A percentile compares a stretch with the other conserved stretches of the same genome.
Evolutionary conservation across 2,113 vertebrate genomes (phyloP).

Genomic region (Rhabdomys dilectus): DNA sequence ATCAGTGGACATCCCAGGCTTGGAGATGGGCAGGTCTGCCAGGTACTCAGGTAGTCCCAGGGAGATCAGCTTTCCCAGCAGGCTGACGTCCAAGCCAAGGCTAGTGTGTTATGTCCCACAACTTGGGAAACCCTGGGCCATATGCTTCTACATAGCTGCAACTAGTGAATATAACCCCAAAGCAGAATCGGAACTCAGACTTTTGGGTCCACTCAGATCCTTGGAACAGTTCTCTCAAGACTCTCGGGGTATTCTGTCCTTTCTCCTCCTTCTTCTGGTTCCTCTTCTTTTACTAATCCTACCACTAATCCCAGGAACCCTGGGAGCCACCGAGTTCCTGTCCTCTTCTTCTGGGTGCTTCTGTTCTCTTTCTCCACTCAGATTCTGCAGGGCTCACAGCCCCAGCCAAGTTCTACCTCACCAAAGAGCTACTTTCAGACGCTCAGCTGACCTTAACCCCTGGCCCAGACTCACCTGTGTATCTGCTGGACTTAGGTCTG

Average conservation of each 20-base stretch:
- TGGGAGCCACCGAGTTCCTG: not conserved
- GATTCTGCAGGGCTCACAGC: not conserved
- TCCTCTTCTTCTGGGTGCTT: not conserved
- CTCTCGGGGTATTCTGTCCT: not conserved
- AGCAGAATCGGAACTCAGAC: not conserved
- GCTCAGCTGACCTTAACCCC: not conserved
- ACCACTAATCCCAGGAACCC: not conserved
- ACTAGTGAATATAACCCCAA: not conserved
- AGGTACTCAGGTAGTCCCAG: not conserved
- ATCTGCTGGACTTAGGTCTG: not conserved
- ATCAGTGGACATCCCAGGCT: not conserved
- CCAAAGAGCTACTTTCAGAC: not conserved
- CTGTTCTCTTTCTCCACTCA: not conserved
- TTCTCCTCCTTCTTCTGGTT: constrained; percentile 53
- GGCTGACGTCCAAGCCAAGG: not conserved
- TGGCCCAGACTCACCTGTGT: no score
- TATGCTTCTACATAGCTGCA: not conserved
- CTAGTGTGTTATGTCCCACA: not conserved
- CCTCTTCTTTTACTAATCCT: constrained; percentile 73
- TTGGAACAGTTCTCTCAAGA: not conserved
- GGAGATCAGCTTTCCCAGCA: not conserved
- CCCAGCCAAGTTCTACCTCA: not conserved
- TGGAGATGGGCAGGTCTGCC: not conserved
- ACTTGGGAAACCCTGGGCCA: not conserved
- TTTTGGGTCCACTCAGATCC: not conserved